phyloP scores from a whole-genome alignment of 1,140 invertebrate genomes.

The Cyrtorhinus lividipennis region DNA sequence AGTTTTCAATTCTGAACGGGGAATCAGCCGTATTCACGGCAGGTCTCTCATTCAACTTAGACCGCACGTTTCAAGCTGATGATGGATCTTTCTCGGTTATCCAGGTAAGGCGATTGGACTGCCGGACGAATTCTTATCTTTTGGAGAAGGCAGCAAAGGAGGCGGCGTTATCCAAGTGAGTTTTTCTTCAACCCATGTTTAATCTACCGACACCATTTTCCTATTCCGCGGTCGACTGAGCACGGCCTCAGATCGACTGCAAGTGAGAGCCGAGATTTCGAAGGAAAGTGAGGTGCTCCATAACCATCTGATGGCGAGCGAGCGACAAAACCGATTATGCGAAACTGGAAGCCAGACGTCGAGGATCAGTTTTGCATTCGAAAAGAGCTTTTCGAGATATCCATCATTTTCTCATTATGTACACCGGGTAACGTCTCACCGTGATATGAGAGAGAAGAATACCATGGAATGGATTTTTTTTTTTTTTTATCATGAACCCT shows the following conservation, averaged over 20 bases:
- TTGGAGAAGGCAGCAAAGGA: slow-evolving; percentile 65
- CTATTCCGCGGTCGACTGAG: neutral
- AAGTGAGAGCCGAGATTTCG: neutral
- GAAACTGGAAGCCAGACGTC: neutral
- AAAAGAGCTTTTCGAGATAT: neutral
- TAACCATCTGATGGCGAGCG: neutral
- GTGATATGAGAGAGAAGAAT: too few relatives aligned
- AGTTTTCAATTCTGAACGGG: too few relatives aligned
- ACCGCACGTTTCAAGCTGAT: too few relatives aligned
- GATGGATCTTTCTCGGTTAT: slow-evolving; percentile 27
- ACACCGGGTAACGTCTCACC: too few relatives aligned
- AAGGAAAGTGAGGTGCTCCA: neutral
- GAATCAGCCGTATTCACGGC: too few relatives aligned
- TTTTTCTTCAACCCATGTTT: neutral
- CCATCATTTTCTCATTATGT: neutral
- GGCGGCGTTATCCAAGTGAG: slow-evolving; percentile 83
- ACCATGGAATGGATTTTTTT: too few relatives aligned
- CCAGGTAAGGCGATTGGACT: slow-evolving; percentile 77
- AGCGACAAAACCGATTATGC: too few relatives aligned
- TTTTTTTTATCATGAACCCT: too few relatives aligned
- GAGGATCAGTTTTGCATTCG: neutral
- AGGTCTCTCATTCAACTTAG: too few relatives aligned
- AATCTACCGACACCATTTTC: slow-evolving; percentile 10
- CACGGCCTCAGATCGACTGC: neutral
- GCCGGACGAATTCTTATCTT: slow-evolving; percentile 71